Base-by-base conservation (phyloP, 2,888 invertebrate species). In the Conomelus anceps region DNA sequence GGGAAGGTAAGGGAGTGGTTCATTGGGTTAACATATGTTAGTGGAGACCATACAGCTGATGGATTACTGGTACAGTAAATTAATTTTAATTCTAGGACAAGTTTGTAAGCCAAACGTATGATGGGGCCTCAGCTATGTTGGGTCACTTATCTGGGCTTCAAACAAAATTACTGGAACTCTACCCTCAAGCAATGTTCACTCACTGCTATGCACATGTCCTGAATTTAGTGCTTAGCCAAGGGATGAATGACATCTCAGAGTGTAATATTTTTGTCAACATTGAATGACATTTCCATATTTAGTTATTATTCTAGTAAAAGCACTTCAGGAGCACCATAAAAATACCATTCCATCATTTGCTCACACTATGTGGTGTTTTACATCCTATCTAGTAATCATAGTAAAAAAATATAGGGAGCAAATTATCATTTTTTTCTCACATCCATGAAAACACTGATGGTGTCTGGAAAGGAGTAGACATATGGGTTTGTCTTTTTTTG, bases 41-140 rank as follows among this genome's bases (percentile, higher is more conserved):
- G 92, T 91, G 89, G 90, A 22, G 92, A 92, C 89, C 90, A 91
- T 41, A 91, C 91, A 7, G 92, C 92, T 13, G 89, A 90, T 84
- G 91, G 91, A 11, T 89, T 92, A 88, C 91, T 89, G 89, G 88
- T 88, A 22, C 88, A 92, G 86, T 92, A 84, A 85, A 91, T 86
- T 90, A 92, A 34, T 92, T 91, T 84, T 87, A 92, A 29, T 91
- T 91, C 89, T 88, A 89, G 84, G 41, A 91, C 22, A 92, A 92
- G 91, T 90, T 92, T 87, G 89, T 92, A 26, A 92, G 92, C 13
- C 92, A 92, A 91, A 92, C 91, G 23, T 92, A 92, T 89, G 92
- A 92, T 88, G 92, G 92, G 11, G 92, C 92, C 4, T 91, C 92
- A 23, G 92, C 92, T 9, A 91, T 92, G 91, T 90, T 91, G 24